phyloP scores from a whole-genome alignment of 2,797 vertebrate species.

The Anguilla megastoma region DNA sequence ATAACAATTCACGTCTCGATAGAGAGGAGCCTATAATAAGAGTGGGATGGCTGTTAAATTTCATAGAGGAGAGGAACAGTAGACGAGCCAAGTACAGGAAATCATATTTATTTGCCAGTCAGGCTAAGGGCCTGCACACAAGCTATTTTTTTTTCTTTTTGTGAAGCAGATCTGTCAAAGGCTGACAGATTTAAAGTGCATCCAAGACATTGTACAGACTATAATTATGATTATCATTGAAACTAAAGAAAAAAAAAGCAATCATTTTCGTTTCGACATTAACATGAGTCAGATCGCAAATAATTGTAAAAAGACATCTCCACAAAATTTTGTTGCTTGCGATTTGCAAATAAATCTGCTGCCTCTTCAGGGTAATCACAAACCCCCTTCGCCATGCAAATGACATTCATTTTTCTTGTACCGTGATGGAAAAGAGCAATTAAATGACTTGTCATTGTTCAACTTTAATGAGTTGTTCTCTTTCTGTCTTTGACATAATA shows the following conservation, averaged over 20 bases:
- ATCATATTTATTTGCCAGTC: not conserved
- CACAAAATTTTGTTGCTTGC: not conserved
- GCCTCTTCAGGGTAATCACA: not conserved
- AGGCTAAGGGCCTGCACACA: not conserved
- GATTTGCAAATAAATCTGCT: slow-evolving; percentile 2
- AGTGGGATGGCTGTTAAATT: slow-evolving; percentile 14
- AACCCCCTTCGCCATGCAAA: not conserved
- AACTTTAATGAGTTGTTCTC: not conserved
- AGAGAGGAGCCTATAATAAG: slow-evolving; percentile 25
- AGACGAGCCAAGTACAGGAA: not conserved
- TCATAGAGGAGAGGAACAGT: slow-evolving; percentile 1
- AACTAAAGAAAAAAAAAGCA: not conserved
- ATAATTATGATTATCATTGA: not conserved
- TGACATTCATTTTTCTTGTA: not conserved
- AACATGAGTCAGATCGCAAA: not conserved
- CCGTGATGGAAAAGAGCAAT: not conserved
- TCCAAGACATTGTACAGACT: not conserved
- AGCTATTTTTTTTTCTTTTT: not conserved
- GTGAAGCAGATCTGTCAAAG: not conserved
- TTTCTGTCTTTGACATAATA: not conserved
- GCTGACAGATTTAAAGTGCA: not conserved
- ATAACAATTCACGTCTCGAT: slow-evolving; percentile 28
- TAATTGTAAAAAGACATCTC: not conserved
- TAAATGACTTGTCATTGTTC: slow-evolving; percentile 5
- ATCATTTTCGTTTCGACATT: not conserved